Evolutionary conservation across 92 coral and sea anemone species (phyloP), one percentile per base, ranked within the genome.

Genomic region (Umimayanthus chanpuru): DNA sequence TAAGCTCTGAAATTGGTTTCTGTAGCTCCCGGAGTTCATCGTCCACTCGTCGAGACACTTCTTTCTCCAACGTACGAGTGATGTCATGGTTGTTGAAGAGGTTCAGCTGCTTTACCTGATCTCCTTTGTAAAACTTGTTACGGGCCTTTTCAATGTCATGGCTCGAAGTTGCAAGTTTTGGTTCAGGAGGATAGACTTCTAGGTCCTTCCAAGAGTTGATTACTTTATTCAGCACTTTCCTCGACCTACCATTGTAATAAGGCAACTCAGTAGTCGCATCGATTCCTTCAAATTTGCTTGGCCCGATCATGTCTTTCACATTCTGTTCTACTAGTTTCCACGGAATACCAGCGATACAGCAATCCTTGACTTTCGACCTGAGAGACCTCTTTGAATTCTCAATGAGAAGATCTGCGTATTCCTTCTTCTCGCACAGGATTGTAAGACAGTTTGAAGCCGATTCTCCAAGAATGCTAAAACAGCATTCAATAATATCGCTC

Each of bases 41-140:
- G 3, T 93, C 93, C 4, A 90, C 56, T 38, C 80, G 80, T 0
- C 20, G 44, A 29, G 40, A 64, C 43, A 89, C 32, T 64, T 90
- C 91, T 12, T 28, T 70, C 75, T 88, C 86, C 1, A 80, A 76
- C 0, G 90, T 88, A 10, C 95, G 82, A 23, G 38, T 30, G 55
- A 93, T 93, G 79, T 85, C 82, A 81, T 93, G 92, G 2, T 73
- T 50, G 87, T 93, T 88, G 28, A 86, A 77, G 1, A 93, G 85
- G 58, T 93, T 93, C 0, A 82, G 78, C 70, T 93, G 95, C 43
- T 77, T 79, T 25, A 89, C 84, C 14, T 90, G 88, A 8, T 88
- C 93, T 3, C 95, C 95, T 78, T 67, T 90, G 90, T 93, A 93
- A 68, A 93, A 93, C 43, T 79, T 91, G 76, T 93, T 78, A 15